Evolutionary conservation across 2,113 vertebrate genomes (phyloP).

Genomic region (Eleginops maclovinus): DNA sequence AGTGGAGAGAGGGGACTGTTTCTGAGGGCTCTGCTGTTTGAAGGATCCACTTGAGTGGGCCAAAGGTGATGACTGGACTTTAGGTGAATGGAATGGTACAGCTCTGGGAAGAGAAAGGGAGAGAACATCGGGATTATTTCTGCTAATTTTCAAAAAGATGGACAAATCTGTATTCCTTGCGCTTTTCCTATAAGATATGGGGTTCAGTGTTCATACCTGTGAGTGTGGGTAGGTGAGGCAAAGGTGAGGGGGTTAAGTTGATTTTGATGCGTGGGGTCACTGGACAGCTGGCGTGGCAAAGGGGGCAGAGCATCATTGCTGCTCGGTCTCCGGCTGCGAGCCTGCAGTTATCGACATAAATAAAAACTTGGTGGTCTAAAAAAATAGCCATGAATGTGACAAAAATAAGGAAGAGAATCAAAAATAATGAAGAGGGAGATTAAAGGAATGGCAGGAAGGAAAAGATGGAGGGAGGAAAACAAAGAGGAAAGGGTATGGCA

Average conservation of each 20-base stretch:
- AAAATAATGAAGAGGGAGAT: conserved; percentile 61
- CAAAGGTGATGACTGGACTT: conserved; percentile 69
- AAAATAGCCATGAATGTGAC: conserved; percentile 88
- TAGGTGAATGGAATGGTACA: conserved; percentile 78
- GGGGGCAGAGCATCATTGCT: conserved; percentile 84
- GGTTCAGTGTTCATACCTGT: conserved; percentile 75
- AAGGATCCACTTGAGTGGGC: conserved; percentile 61
- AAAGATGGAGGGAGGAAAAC: conserved; percentile 73
- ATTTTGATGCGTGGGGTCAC: conserved; percentile 81
- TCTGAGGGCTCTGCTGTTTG: conserved; percentile 72
- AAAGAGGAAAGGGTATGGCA: conserved; percentile 80
- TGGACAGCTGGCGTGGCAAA: conserved; percentile 80
- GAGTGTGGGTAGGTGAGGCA: conserved; percentile 66
- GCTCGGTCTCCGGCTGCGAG: conserved; percentile 86
- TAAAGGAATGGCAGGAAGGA: conserved; percentile 66
- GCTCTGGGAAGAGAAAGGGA: conserved; percentile 73
- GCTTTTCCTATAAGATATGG: neutral
- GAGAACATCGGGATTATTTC: neutral
- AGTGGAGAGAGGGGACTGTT: conserved; percentile 57
- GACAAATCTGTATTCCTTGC: neutral
- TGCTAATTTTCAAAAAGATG: neutral
- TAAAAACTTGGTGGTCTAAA: conserved; percentile 98
- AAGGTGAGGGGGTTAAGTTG: conserved; percentile 77
- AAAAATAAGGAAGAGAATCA: conserved; percentile 77
- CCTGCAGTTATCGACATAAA: conserved; percentile 99